A percentile compares a stretch with the other conserved stretches of the same genome.
Conservation (phyloP, 2,113 vertebrate species). For the Gadus chalcogrammus region DNA sequence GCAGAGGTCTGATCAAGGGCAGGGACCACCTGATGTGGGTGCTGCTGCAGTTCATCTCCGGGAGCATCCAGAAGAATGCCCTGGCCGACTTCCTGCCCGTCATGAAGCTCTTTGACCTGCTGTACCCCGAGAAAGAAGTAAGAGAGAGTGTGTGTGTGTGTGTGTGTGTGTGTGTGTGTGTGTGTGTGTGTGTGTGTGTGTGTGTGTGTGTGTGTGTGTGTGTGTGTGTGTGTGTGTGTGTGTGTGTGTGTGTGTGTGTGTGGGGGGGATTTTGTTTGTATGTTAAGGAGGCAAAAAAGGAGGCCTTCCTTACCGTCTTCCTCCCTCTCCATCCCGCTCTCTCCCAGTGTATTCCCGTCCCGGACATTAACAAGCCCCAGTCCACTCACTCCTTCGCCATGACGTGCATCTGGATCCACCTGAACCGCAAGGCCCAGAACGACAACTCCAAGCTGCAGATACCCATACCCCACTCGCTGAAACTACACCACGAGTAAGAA, state of each 20-base stretch:
- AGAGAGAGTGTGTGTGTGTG: not conserved
- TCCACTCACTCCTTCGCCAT: constrained; percentile 98
- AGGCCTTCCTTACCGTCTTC: too few relatives aligned
- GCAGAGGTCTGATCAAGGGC: constrained; percentile 96
- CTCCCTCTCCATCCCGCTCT: not conserved
- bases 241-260: too few relatives aligned
- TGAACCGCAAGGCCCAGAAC: constrained; percentile 97
- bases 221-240: not conserved
- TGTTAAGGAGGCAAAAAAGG: too few relatives aligned
- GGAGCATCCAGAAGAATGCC: constrained; percentile 98
- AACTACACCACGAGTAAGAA: constrained; percentile 91
- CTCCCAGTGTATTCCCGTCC: constrained; percentile 94
- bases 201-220: not conserved
- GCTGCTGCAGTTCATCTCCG: constrained; percentile 96
- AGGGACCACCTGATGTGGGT: constrained; percentile 99
- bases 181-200: not conserved
- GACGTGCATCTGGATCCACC: constrained; percentile 99
- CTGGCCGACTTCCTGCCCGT: constrained; percentile 96
- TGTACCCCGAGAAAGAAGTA: constrained; percentile 98
- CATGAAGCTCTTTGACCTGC: constrained; percentile 98
- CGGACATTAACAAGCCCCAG: constrained; percentile 98
- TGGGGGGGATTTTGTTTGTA: too few relatives aligned
- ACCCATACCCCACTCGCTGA: constrained; percentile 96
- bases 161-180: not conserved
- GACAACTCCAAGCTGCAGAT: constrained; percentile 96